Percentiles rank a stretch among this genome's conserved stretches.
Evolutionary conservation across 2,113 vertebrate species (phyloP).

Genomic region (Malaclemys terrapin): DNA sequence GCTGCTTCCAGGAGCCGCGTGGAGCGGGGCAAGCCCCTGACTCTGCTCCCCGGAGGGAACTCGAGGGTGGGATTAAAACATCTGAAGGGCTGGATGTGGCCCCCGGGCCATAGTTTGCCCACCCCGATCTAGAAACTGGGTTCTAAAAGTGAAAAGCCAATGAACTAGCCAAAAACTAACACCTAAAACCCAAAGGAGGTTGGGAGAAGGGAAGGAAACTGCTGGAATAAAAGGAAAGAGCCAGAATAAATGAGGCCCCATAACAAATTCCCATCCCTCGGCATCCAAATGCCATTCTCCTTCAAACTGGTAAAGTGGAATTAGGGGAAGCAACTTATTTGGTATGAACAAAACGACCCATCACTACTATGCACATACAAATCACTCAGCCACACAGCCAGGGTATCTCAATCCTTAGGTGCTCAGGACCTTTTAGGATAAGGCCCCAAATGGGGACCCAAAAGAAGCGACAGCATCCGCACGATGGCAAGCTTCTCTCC

Average conservation of each 20-base stretch:
- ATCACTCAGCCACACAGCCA: no score
- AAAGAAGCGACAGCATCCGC: neutral
- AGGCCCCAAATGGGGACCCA: neutral
- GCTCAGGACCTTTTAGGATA: no score
- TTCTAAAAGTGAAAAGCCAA: neutral
- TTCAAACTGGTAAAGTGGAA: neutral
- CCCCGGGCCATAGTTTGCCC: no score
- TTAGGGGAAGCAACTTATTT: neutral
- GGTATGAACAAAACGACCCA: neutral
- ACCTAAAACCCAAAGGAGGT: neutral
- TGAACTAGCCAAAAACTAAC: neutral
- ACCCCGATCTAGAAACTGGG: neutral
- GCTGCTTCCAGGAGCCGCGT: no score
- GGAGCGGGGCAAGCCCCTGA: no score
- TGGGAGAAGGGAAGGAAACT: neutral
- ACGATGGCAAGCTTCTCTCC: neutral
- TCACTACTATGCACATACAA: neutral
- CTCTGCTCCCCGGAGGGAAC: no score
- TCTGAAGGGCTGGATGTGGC: no score
- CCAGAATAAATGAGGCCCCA: neutral
- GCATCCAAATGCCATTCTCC: neutral
- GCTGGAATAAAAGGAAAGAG: no score
- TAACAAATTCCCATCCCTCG: neutral
- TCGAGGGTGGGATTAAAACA: no score
- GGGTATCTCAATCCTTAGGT: neutral